Percentiles rank a stretch among this genome's conserved stretches.
Conservation (phyloP, 2,797 vertebrate genomes). For the Eulemur rubriventer region DNA sequence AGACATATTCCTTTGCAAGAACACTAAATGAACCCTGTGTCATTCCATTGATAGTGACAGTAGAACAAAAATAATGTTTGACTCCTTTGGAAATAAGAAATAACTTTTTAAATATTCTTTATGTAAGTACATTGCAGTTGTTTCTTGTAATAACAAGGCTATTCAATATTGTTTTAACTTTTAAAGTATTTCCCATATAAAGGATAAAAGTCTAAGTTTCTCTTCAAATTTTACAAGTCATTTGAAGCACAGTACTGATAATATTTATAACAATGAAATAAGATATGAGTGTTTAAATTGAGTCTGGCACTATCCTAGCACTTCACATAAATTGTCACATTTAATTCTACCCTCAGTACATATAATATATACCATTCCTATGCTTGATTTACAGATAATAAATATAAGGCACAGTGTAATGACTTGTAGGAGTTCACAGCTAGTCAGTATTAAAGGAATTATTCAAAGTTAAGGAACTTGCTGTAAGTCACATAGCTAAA, state of each 20-base stretch:
- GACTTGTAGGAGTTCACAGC: neutral
- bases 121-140: neutral
- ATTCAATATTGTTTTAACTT: neutral
- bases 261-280: neutral
- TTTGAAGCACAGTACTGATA: neutral
- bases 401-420: neutral
- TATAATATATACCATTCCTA: neutral
- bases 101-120: neutral
- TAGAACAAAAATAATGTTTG: neutral
- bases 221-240: neutral
- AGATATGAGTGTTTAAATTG: neutral
- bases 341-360: neutral
- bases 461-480: conserved; percentile 7
- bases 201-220: neutral
- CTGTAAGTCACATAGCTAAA: neutral
- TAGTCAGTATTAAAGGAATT: neutral
- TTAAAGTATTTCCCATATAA: neutral
- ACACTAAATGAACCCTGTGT: neutral
- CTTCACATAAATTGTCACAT: neutral
- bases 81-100: neutral
- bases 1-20: neutral
- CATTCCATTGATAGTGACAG: neutral
- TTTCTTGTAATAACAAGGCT: neutral
- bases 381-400: neutral
- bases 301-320: neutral